These are phyloP conservation scores for Zosterops borbonicus DNA, from an alignment of 2,113 vertebrate genomes.

Conservation along the genomic window DNA sequence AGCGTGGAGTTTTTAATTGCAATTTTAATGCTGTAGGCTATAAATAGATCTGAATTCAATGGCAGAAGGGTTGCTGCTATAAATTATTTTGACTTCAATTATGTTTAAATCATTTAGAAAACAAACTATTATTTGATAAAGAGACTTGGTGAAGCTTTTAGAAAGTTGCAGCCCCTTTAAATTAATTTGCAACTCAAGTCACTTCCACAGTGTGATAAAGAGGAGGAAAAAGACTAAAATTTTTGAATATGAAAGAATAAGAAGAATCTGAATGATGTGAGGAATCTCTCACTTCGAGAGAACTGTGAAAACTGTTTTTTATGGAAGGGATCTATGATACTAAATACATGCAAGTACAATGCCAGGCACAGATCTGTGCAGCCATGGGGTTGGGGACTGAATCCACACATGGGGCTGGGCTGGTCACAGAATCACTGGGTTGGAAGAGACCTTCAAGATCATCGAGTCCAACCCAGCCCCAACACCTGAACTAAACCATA, in stretches of 20 bases:
- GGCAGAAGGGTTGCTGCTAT: background rate
- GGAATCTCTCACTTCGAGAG: background rate
- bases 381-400: fast-evolving
- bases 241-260: background rate
- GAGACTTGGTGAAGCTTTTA: background rate
- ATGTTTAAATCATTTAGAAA: background rate
- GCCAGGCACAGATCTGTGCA: background rate
- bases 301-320: background rate
- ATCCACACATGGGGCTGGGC: fast-evolving
- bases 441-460: background rate
- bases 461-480: background rate
- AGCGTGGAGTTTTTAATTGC: background rate
- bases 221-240: background rate
- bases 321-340: background rate
- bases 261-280: background rate
- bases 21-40: background rate
- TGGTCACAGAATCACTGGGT: background rate
- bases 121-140: background rate
- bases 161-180: background rate
- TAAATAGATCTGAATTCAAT: background rate
- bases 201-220: background rate
- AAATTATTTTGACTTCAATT: background rate
- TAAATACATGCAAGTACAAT: fast-evolving
- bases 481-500: background rate
- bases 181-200: background rate